Evolutionary conservation across 2,797 vertebrate genomes (phyloP).

Genomic region (Muscicapa striata): DNA sequence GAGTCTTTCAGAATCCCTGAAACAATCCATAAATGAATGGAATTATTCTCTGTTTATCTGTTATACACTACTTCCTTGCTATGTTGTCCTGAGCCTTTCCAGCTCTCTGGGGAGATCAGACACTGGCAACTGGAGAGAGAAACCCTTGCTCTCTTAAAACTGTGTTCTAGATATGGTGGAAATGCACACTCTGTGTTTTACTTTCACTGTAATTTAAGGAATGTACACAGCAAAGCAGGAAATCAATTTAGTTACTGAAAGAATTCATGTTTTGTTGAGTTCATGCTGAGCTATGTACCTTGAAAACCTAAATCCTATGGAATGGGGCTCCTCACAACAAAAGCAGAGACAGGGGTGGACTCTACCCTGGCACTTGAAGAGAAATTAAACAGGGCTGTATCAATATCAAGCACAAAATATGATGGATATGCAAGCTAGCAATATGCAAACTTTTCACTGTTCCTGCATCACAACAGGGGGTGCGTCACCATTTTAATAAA

Average conservation of each 20-base stretch:
- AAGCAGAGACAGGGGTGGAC: background rate
- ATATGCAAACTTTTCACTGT: background rate
- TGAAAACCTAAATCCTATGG: background rate
- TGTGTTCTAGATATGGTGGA: background rate
- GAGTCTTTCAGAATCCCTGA: background rate
- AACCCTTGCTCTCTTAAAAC: background rate
- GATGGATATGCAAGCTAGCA: background rate
- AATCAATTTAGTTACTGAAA: background rate
- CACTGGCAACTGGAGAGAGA: background rate
- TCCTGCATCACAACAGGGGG: background rate
- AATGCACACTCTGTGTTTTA: background rate
- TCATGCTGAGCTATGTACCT: background rate
- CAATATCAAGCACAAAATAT: background rate
- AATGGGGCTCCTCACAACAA: background rate
- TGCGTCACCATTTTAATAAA: background rate
- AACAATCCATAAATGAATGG: background rate
- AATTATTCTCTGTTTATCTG: background rate
- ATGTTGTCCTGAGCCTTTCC: background rate
- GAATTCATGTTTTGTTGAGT: background rate
- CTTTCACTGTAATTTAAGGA: background rate
- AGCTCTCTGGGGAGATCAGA: background rate
- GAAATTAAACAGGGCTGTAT: background rate
- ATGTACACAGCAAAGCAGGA: background rate
- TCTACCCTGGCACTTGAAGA: background rate
- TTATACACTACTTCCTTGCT: background rate